phyloP scores from a whole-genome alignment of 1,140 invertebrate species.

The Drosophila persimilis region DNA sequence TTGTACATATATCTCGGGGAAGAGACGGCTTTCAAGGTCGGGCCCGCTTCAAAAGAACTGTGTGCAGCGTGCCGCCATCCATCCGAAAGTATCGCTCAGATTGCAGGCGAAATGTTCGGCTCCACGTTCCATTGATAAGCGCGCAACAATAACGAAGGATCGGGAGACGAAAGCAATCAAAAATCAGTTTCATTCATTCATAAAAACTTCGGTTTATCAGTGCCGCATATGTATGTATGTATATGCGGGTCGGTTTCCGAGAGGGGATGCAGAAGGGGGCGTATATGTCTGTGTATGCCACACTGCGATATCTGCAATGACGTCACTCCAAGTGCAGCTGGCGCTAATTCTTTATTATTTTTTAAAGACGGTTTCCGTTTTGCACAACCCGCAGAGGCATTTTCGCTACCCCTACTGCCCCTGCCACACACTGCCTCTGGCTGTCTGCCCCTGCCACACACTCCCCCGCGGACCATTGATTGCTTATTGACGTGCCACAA shows the following conservation, averaged over 20 bases:
- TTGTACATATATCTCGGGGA: constrained; percentile 13
- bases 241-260: constrained; percentile 16
- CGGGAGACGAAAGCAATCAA: constrained; percentile 66
- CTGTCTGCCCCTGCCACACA: too few relatives aligned
- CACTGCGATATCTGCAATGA: constrained; percentile 43
- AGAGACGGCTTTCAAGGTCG: constrained; percentile 56
- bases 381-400: constrained; percentile 30
- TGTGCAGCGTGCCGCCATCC: constrained; percentile 46
- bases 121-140: constrained; percentile 57
- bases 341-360: constrained; percentile 52
- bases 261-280: neutral
- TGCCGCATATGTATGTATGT: constrained; percentile 1
- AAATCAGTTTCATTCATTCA: constrained; percentile 72
- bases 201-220: constrained; percentile 64
- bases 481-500: constrained; percentile 57
- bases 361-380: constrained; percentile 43
- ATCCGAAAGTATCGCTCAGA: constrained; percentile 7
- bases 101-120: constrained; percentile 34
- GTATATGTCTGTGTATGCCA: constrained; percentile 13
- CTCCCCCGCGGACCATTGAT: neutral
- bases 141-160: constrained; percentile 22
- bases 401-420: constrained; percentile 1
- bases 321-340: constrained; percentile 69
- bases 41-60: constrained; percentile 59
- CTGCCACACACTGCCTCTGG: too few relatives aligned